Evolutionary conservation across 2,797 vertebrate species (phyloP).

Genomic region (Molothrus ater): DNA sequence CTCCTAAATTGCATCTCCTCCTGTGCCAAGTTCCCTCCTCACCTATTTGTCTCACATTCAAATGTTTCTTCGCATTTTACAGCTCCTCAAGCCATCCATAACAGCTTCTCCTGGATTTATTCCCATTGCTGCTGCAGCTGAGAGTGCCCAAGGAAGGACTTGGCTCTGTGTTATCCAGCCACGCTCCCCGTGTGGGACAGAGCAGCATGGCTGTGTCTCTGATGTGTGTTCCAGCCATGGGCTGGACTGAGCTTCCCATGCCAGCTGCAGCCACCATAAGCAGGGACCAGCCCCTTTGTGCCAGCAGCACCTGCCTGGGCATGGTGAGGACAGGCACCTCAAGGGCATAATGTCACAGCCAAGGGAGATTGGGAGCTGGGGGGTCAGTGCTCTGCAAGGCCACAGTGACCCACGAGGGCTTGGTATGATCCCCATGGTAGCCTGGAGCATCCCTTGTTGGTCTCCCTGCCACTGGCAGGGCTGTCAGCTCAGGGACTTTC

Average conservation of each 20-base stretch:
- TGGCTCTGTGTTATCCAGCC: not conserved
- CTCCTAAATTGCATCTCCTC: not conserved
- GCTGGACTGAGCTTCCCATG: not conserved
- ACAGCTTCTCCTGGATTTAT: not conserved
- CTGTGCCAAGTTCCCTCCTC: not conserved
- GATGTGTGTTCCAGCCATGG: not conserved
- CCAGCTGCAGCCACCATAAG: not conserved
- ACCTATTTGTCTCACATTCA: not conserved
- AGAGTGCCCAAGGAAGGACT: not conserved
- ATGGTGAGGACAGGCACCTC: rapidly evolving
- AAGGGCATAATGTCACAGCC: not conserved
- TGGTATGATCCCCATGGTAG: not conserved
- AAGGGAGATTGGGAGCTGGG: not conserved
- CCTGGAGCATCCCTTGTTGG: not conserved
- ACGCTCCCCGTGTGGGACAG: rapidly evolving
- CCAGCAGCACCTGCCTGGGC: not conserved
- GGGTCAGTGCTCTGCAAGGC: not conserved
- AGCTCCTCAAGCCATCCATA: not conserved
- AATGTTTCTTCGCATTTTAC: not conserved
- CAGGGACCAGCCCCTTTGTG: rapidly evolving
- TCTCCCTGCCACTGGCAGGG: not conserved
- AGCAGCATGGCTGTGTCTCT: rapidly evolving
- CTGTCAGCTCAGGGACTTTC: not conserved
- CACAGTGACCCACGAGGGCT: rapidly evolving
- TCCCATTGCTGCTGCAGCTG: rapidly evolving